Evolutionary conservation across 2,797 vertebrate species (phyloP), one percentile per base, ranked within the genome.

Genomic region (Parambassis ranga): DNA sequence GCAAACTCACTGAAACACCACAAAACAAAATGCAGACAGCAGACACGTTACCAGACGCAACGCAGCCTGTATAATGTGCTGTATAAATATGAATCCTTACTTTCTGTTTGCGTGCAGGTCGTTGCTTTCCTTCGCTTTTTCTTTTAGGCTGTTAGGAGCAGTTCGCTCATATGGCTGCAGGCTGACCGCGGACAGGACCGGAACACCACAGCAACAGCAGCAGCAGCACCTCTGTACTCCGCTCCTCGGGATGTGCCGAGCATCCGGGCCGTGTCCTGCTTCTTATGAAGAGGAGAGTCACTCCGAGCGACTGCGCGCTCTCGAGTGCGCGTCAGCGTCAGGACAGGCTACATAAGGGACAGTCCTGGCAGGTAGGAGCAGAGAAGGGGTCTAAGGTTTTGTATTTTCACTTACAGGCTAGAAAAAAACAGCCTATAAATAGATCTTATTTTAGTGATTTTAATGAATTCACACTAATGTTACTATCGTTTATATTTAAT

Each of bases 271-370:
- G 53, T 24, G 71, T 79, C 53, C 71, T 65, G 60, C 71, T 66
- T 76, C 81, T 83, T 77, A 84, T 52, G 73, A 73, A 62, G 63
- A 71, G 62, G 58, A 60, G 70, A 78, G 74, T 36, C 70, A 36
- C 74, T 71, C 47, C 7, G 41, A 7, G 67, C 7, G 41, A 7
- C 67, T 28, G 85, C 89, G 85, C 88, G 83, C 79, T 28, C 68
- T 77, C 80, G 47, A 18, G 53, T 35, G 89, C 88, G 87, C 88
- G 87, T 77, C 43, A 75, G 9, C 16, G 60, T 24, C 53, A 38
- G n/a, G 37, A 7, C 39, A 20, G 22, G n/a, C 11, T 11, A 6
- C 1, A 11, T 28, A 6, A 47, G 26, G 13, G 18, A 18, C 35
- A 16, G 74, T 78, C 65, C 65, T 38, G 50, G 42, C 44, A 31